phyloP scores from a whole-genome alignment of 2,888 invertebrate species.

The Trichacis sp. region DNA sequence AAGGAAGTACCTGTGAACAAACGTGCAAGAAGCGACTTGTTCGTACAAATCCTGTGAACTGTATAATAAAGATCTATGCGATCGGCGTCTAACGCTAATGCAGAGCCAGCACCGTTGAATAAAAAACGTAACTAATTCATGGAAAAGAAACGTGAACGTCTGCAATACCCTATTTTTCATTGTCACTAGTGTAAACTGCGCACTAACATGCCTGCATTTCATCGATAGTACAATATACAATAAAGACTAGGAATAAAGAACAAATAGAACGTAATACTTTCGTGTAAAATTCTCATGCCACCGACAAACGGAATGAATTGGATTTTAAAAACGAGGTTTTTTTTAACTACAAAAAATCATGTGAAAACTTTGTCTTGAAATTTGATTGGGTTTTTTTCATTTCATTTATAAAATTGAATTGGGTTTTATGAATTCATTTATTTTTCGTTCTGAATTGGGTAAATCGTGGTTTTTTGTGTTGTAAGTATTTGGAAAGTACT shows the following conservation, averaged over 20 bases:
- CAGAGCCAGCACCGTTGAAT: slow-evolving; percentile 45
- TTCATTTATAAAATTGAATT: too few relatives aligned
- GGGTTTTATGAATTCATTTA: too few relatives aligned
- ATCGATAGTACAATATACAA: slow-evolving; percentile 36
- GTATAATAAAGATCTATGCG: slow-evolving; percentile 15
- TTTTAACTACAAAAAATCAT: too few relatives aligned
- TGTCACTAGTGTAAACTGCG: slow-evolving; percentile 43
- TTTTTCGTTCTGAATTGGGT: too few relatives aligned
- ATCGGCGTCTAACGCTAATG: slow-evolving; percentile 36
- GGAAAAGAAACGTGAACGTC: slow-evolving; percentile 20
- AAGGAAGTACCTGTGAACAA: slow-evolving; percentile 18
- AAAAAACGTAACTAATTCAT: slow-evolving; percentile 30
- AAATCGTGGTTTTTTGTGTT: too few relatives aligned
- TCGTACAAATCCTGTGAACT: not conserved
- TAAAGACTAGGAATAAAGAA: slow-evolving; percentile 33
- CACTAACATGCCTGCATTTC: slow-evolving; percentile 47
- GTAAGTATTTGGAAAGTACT: too few relatives aligned
- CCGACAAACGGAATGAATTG: slow-evolving; percentile 16
- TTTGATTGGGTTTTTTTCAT: too few relatives aligned
- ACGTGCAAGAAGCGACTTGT: slow-evolving; percentile 35
- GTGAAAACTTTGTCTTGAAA: too few relatives aligned
- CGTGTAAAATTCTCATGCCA: slow-evolving; percentile 36
- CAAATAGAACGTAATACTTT: slow-evolving; percentile 31
- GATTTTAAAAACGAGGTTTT: too few relatives aligned
- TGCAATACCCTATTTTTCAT: slow-evolving; percentile 36